Conservation (phyloP, 2,888 invertebrate genomes). For the Luffia ferchaultella region DNA sequence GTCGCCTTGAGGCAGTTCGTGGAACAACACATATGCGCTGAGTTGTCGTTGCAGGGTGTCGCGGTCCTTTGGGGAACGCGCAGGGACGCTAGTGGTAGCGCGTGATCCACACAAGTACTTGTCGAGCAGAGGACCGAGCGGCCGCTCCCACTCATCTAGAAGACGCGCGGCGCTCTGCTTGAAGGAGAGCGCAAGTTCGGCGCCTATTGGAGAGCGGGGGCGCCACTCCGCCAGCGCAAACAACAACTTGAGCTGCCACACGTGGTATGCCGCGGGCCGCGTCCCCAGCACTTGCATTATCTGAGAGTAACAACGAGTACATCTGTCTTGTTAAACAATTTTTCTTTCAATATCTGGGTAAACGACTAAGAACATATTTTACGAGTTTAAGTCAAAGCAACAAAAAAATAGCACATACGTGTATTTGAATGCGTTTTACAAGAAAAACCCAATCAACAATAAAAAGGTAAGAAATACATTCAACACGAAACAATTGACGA, state of each 20-base stretch:
- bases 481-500: too few species aligned
- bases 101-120: background rate
- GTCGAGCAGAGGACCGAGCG: background rate
- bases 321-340: too few species aligned
- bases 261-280: slow-evolving; percentile 62
- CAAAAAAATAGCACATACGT: too few species aligned
- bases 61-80: too few species aligned
- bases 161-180: slow-evolving; percentile 61
- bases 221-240: slow-evolving; percentile 60
- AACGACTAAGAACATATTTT: too few species aligned
- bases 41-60: slow-evolving; percentile 39
- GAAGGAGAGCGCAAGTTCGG: slow-evolving; percentile 69
- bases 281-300: slow-evolving; percentile 61
- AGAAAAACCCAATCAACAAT: too few species aligned
- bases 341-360: too few species aligned
- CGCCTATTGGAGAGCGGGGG: slow-evolving; percentile 58
- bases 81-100: background rate
- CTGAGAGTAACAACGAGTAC: slow-evolving; percentile 33
- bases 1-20: slow-evolving; percentile 60
- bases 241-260: slow-evolving; percentile 81
- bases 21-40: slow-evolving; percentile 63
- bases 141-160: slow-evolving; percentile 65
- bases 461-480: too few species aligned
- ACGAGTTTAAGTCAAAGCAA: too few species aligned
- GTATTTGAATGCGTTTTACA: too few species aligned